Evolutionary conservation across 2,113 vertebrate species (phyloP).

Genomic region (Ginglymostoma cirratum): DNA sequence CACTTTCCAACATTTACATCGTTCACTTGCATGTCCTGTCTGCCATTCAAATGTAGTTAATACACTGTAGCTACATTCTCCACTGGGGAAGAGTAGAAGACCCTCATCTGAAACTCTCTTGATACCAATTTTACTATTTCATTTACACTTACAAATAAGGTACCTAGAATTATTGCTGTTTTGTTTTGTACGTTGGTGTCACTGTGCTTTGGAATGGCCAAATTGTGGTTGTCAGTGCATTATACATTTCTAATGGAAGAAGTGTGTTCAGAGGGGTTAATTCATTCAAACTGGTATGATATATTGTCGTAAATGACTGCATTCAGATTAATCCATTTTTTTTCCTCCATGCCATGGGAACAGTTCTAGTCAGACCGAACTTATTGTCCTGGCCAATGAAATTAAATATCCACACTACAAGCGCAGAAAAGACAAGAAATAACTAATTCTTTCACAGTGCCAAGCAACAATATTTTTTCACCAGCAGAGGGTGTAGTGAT

Average conservation of each 20-base stretch:
- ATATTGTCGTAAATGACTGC: background rate
- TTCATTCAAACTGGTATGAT: background rate
- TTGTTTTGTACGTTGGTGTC: background rate
- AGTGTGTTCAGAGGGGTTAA: background rate
- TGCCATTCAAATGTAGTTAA: background rate
- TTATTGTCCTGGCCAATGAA: background rate
- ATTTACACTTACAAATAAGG: background rate
- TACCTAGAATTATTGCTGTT: background rate
- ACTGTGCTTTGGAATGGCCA: background rate
- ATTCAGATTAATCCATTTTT: background rate
- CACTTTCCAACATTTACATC: background rate
- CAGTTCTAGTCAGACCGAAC: background rate
- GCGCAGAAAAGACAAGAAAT: background rate
- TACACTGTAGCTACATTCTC: background rate
- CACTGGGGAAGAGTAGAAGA: background rate
- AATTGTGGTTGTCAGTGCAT: background rate
- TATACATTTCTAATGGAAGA: background rate
- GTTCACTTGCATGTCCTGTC: background rate
- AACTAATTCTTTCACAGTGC: background rate
- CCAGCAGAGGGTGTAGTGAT: background rate
- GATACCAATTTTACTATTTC: background rate
- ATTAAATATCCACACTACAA: background rate
- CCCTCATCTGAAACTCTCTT: background rate
- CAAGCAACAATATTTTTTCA: background rate
- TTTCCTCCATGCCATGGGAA: background rate